Evolutionary conservation across 1,140 invertebrate species (phyloP).

Genomic region (Drosophila santomea): DNA sequence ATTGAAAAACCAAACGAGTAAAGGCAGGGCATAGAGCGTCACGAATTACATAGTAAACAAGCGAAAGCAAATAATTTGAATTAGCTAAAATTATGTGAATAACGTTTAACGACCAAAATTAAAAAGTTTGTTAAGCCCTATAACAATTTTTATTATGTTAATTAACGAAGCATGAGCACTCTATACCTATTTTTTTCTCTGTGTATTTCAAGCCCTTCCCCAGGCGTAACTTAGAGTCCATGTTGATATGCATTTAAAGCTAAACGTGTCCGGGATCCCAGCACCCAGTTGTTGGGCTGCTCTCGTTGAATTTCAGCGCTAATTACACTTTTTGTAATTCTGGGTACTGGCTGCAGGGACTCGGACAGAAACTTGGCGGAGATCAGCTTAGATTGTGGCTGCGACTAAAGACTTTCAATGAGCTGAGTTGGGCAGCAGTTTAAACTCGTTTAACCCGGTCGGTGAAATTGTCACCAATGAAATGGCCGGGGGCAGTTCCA

Average conservation of each 20-base stretch:
- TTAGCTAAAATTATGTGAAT: too few relatives aligned
- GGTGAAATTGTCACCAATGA: constrained; percentile 66
- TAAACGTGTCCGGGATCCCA: constrained; percentile 68
- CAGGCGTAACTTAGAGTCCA: constrained; percentile 22
- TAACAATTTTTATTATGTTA: too few relatives aligned
- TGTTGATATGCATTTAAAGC: constrained; percentile 79
- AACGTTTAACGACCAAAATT: too few relatives aligned
- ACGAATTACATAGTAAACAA: background rate
- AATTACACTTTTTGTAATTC: constrained; percentile 80
- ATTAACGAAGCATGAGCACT: too few relatives aligned
- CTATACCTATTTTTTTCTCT: background rate
- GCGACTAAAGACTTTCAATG: constrained; percentile 79
- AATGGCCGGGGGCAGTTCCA: constrained; percentile 6
- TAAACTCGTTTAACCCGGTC: constrained; percentile 75
- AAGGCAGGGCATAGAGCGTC: background rate
- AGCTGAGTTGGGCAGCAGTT: constrained; percentile 68
- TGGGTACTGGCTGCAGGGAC: constrained; percentile 17
- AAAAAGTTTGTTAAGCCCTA: too few relatives aligned
- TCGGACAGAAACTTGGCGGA: constrained; percentile 10
- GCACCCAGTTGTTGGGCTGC: constrained; percentile 13
- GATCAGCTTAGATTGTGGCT: constrained; percentile 56
- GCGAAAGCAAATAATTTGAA: too few relatives aligned
- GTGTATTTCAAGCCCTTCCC: constrained; percentile 18
- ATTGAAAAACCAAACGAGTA: constrained; percentile 13
- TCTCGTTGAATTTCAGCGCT: constrained; percentile 76